phyloP scores from a whole-genome alignment of 2,797 vertebrate species.

The Arrhamphus sclerolepis region DNA sequence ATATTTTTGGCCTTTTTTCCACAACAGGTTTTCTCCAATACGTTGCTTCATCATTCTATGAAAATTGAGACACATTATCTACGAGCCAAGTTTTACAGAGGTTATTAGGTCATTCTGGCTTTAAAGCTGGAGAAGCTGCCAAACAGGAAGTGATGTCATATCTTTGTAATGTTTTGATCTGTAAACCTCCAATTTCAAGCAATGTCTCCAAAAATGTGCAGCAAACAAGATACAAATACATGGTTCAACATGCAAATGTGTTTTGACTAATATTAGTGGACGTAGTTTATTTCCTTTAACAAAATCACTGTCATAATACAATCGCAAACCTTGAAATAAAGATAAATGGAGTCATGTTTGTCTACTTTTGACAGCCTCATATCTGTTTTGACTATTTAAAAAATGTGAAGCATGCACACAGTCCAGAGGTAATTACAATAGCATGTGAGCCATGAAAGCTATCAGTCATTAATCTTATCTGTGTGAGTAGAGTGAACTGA shows the following conservation, averaged over 20 bases:
- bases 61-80: background rate
- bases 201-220: background rate
- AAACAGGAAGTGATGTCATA: background rate
- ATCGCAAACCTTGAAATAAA: background rate
- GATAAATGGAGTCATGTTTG: too few relatives aligned
- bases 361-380: background rate
- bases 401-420: constrained; percentile 18
- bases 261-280: background rate
- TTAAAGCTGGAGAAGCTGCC: background rate
- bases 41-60: too few relatives aligned
- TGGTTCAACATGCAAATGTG: background rate
- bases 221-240: background rate
- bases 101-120: background rate
- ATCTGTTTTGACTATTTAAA: constrained; percentile 4
- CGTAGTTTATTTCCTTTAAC: background rate
- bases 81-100: background rate
- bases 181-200: background rate
- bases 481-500: background rate
- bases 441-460: background rate
- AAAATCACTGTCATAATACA: background rate
- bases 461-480: background rate
- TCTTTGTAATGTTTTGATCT: background rate
- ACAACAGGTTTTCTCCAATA: too few relatives aligned
- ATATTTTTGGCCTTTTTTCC: too few relatives aligned
- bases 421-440: background rate